Conservation (phyloP, 1,140 invertebrate genomes). For the Aethina tumida region DNA sequence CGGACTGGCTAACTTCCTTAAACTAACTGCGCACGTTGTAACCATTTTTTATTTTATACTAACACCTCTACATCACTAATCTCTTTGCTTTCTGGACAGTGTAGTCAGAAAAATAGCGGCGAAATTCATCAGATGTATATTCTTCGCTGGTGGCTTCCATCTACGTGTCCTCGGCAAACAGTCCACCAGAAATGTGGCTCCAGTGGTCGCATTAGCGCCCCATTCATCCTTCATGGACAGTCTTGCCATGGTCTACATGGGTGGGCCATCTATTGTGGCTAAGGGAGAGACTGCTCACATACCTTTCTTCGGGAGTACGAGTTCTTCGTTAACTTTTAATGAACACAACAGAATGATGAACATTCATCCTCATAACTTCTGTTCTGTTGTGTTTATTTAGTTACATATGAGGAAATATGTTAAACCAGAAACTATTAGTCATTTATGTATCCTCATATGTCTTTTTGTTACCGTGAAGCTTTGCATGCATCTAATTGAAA, state of each 20-base stretch:
- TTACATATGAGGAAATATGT: too few species aligned
- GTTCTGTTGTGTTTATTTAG: too few species aligned
- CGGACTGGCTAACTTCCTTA: too few species aligned
- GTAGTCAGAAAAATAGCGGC: slow-evolving; percentile 42
- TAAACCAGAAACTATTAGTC: too few species aligned
- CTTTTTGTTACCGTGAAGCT: too few species aligned
- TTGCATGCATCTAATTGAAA: too few species aligned
- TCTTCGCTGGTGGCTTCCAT: slow-evolving; percentile 72
- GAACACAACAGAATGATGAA: not conserved
- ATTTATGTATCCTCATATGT: too few species aligned
- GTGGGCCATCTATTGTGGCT: slow-evolving; percentile 78
- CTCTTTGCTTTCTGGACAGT: too few species aligned
- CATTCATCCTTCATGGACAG: slow-evolving; percentile 89
- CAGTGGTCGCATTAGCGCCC: slow-evolving; percentile 78
- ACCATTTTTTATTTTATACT: too few species aligned
- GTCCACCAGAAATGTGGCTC: slow-evolving; percentile 49
- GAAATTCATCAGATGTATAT: slow-evolving; percentile 58
- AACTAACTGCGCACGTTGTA: too few species aligned
- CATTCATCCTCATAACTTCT: not conserved
- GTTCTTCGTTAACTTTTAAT: not conserved
- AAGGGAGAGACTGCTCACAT: slow-evolving; percentile 69
- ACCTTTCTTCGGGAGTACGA: slow-evolving; percentile 83
- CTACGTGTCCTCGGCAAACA: slow-evolving; percentile 57
- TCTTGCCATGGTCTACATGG: slow-evolving; percentile 67
- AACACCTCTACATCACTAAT: too few species aligned